A percentile compares a stretch with the other conserved stretches of the same genome.
phyloP scores from a whole-genome alignment of 2,113 vertebrate genomes.

The Hiodon tergisus region DNA sequence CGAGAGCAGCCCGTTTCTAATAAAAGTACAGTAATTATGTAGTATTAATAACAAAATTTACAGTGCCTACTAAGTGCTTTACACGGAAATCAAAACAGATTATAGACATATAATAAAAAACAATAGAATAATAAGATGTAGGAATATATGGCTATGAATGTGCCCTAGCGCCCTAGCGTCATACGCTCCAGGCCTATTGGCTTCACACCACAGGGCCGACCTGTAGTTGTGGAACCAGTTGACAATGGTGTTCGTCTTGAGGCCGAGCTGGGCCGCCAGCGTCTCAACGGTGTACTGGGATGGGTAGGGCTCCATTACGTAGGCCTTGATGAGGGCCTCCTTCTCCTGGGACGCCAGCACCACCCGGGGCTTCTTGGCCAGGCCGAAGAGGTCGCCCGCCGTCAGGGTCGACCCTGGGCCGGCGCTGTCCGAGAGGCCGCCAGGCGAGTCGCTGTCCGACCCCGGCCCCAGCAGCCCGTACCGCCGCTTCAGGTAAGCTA shows the following conservation, averaged over 20 bases:
- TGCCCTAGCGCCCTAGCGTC: background rate
- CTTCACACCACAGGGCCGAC: conserved; percentile 47
- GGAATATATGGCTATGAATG: background rate
- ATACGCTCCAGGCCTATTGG: background rate
- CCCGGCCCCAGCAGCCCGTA: conserved; percentile 83
- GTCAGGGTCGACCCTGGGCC: conserved; percentile 68
- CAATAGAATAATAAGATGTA: too few relatives aligned
- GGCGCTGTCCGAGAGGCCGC: conserved; percentile 75
- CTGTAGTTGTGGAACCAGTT: conserved; percentile 99
- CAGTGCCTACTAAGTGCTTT: too few relatives aligned
- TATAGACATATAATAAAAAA: too few relatives aligned
- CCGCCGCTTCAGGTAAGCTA: conserved; percentile 89
- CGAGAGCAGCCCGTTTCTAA: background rate
- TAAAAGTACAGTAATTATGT: background rate
- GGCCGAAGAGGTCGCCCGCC: conserved; percentile 74
- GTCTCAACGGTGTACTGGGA: conserved; percentile 95
- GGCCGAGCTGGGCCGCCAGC: conserved; percentile 88
- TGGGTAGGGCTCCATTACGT: conserved; percentile 91
- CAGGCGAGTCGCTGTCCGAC: conserved; percentile 88
- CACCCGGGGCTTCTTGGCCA: conserved; percentile 88
- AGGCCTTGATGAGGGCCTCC: conserved; percentile 85
- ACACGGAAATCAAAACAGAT: too few relatives aligned
- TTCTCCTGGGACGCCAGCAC: conserved; percentile 92
- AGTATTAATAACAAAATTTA: too few relatives aligned
- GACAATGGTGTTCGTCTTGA: conserved; percentile 97